A percentile compares a stretch with the other conserved stretches of the same genome.
phyloP scores from a whole-genome alignment of 2,113 vertebrate species.

The Etia nguti region DNA sequence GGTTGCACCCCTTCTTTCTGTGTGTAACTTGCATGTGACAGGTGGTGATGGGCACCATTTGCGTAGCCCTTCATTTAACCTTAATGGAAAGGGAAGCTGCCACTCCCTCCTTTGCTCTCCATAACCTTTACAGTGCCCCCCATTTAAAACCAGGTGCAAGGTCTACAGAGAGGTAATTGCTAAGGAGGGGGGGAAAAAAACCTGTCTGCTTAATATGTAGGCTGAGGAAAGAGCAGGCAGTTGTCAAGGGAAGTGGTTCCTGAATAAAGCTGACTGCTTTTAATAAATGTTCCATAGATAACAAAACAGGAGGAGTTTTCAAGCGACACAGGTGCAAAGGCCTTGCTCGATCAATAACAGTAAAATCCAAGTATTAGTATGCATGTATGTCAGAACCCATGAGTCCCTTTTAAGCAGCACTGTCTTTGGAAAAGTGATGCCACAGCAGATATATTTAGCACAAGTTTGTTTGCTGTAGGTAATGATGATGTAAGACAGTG shows the following conservation, averaged over 20 bases:
- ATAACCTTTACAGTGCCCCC: conserved; percentile 18
- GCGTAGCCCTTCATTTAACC: conserved; percentile 20
- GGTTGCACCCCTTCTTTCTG: conserved; percentile 33
- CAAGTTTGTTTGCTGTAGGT: conserved; percentile 4
- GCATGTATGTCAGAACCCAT: neutral
- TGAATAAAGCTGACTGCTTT: conserved; percentile 13
- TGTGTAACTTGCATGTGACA: conserved; percentile 35
- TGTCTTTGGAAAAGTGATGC: neutral
- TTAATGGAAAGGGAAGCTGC: conserved; percentile 17
- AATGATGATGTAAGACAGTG: neutral
- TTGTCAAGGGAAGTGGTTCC: conserved; percentile 2
- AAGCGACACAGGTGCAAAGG: neutral
- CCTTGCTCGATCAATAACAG: neutral
- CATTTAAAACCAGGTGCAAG: neutral
- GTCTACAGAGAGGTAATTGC: conserved; percentile 26
- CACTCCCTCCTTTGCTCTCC: neutral
- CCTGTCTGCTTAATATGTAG: conserved; percentile 16
- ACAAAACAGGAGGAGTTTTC: neutral
- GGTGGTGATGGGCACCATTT: conserved; percentile 25
- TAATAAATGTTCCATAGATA: neutral
- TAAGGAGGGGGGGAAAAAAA: neutral
- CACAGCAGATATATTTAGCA: neutral
- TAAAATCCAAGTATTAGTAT: neutral
- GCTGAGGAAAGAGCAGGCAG: neutral
- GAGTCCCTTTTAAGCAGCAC: neutral